These are phyloP conservation scores for Protonemura montana DNA, from an alignment of 2,888 invertebrate genomes.

Conservation along the genomic window DNA sequence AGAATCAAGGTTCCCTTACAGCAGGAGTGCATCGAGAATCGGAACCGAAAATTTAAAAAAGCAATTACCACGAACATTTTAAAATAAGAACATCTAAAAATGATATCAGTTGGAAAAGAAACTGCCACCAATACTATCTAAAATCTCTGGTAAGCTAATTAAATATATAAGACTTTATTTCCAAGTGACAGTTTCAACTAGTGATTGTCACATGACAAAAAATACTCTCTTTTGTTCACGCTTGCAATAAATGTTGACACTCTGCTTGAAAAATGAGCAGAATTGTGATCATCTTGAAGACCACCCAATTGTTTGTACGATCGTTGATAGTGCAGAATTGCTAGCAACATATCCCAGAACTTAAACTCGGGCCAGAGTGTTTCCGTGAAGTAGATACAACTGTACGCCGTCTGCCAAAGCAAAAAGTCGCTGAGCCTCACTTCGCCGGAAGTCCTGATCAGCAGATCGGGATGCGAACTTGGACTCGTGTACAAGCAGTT, in stretches of 20 bases:
- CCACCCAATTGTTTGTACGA: constrained; percentile 53
- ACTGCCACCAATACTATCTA: too few species aligned
- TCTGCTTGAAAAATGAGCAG: too few species aligned
- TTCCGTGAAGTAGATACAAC: constrained; percentile 85
- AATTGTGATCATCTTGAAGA: background rate
- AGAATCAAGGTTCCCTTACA: too few species aligned
- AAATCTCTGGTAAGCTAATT: too few species aligned
- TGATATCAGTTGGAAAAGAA: too few species aligned
- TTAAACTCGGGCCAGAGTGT: constrained; percentile 96
- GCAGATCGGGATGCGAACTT: constrained; percentile 81
- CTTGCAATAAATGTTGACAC: background rate
- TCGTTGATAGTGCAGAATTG: constrained; percentile 87
- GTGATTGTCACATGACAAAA: too few species aligned
- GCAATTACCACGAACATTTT: too few species aligned
- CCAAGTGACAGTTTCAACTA: too few species aligned
- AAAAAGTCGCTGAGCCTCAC: constrained; percentile 88
- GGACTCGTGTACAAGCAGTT: constrained; percentile 79
- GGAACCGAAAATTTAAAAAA: too few species aligned
- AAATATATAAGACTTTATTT: too few species aligned
- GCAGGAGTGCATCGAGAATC: too few species aligned
- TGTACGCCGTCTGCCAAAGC: constrained; percentile 71
- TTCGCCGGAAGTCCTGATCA: constrained; percentile 96
- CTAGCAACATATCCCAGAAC: constrained; percentile 87
- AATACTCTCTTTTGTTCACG: background rate
- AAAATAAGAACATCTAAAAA: too few species aligned